A percentile compares a stretch with the other conserved stretches of the same genome.
Conservation (phyloP, 2,113 vertebrate species). For the Myxocyprinus asiaticus region DNA sequence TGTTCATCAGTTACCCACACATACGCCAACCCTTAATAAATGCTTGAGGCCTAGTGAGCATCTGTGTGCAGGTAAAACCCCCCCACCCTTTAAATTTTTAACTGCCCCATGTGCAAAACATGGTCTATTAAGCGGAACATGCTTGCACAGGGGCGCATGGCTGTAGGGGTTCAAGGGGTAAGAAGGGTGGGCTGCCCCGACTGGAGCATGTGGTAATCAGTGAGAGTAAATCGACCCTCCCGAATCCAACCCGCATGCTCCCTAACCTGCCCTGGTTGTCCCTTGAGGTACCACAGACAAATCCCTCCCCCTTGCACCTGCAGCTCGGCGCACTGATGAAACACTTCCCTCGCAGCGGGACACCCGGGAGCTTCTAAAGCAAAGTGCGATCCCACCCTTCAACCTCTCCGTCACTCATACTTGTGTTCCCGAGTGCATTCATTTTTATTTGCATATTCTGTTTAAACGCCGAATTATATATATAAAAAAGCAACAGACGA, state of each 20-base stretch:
- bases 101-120: conserved; percentile 26
- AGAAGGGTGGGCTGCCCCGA: background rate
- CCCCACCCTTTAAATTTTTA: conserved; percentile 8
- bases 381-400: conserved; percentile 28
- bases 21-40: background rate
- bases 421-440: background rate
- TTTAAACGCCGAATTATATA: conserved; percentile 2
- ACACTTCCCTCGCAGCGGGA: conserved; percentile 51
- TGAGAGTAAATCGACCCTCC: conserved; percentile 40
- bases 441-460: conserved; percentile 29
- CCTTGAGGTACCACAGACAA: conserved; percentile 42
- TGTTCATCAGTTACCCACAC: conserved; percentile 39
- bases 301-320: conserved; percentile 54
- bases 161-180: background rate
- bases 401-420: background rate
- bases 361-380: conserved; percentile 25
- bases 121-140: conserved; percentile 42
- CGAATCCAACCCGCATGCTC: conserved; percentile 1
- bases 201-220: conserved; percentile 58
- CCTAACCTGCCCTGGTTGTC: conserved; percentile 35
- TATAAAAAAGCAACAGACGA: background rate
- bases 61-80: conserved; percentile 36
- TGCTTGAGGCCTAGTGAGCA: conserved; percentile 20
- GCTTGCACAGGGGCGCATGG: conserved; percentile 18
- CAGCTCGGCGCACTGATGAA: conserved; percentile 39